A percentile compares a stretch with the other conserved stretches of the same genome.
These are phyloP conservation scores for Eudorcas thomsonii DNA, from an alignment of 2,113 vertebrate genomes.

Conservation along the genomic window DNA sequence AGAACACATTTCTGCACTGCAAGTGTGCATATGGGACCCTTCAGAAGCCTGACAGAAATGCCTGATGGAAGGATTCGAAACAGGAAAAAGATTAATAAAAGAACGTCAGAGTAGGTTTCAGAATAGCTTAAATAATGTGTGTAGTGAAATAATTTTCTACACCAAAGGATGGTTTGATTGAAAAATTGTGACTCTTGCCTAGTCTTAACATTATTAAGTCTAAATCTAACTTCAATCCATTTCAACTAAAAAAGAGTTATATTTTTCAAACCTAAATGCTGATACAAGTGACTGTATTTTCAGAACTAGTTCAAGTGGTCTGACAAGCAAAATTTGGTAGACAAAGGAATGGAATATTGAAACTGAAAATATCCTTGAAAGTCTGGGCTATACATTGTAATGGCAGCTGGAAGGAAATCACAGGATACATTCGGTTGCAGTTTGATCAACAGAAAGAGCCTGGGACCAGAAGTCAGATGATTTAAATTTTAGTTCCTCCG, in stretches of 20 bases:
- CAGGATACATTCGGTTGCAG: neutral
- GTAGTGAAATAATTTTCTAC: constrained; percentile 38
- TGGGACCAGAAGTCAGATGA: neutral
- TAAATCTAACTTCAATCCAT: neutral
- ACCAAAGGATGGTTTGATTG: constrained; percentile 24
- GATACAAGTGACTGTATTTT: neutral
- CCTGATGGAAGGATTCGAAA: constrained; percentile 22
- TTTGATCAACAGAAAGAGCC: neutral
- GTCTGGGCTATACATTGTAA: neutral
- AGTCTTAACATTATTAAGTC: neutral
- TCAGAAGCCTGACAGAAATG: constrained; percentile 14
- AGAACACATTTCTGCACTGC: constrained; percentile 40
- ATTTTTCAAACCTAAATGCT: neutral
- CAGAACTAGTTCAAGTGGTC: neutral
- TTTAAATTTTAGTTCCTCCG: neutral
- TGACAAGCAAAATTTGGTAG: neutral
- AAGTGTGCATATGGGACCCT: constrained; percentile 7
- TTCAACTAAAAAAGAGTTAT: neutral
- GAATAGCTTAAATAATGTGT: constrained; percentile 41
- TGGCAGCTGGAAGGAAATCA: neutral
- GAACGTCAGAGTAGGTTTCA: constrained; percentile 14
- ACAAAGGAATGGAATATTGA: neutral
- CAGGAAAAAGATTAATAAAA: constrained; percentile 41
- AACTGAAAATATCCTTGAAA: neutral
- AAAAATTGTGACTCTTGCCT: neutral